Base-by-base conservation (phyloP, 1,140 invertebrate genomes). In the Reticulitermes speratus region DNA sequence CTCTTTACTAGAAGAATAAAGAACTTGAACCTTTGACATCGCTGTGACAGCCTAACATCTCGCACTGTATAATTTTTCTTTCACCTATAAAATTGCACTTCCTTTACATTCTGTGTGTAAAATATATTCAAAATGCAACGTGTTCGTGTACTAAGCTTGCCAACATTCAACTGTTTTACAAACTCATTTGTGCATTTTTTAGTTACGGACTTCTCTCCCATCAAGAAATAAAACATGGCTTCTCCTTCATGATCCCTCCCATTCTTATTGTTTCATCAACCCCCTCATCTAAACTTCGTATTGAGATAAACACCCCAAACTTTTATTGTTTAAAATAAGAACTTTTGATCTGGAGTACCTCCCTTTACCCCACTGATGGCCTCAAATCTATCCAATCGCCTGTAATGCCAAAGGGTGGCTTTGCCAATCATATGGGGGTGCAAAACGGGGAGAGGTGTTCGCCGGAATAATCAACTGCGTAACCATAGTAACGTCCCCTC, bases 381-480 rank as follows among this genome's bases (percentile, higher is more conserved):
- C 65, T 3, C 65, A 30, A 75, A 25, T 75, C 65, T 30, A 75
- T 75, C 65, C 65, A 75, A 75, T 75, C 65, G 65, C 65, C 25
- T 75, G 48, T 84, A 84, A 45, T 52, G 83, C 48, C 83, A 25
- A 84, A 84, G 44, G 32, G 83, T 45, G 83, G 83, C 44, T 84
- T 84, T 84, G 83, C 83, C 83, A 84, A 84, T 84, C 83, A 84
- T 44, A 84, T 45, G 83, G 83, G 83, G 48, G 83, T 44, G 83
- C 44, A 84, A 52, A 52, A n/a, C 0, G 32, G 44, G 48, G 44
- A 44, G 83, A 44, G 83, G 44, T 84, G 32, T 84, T 52, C 32
- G 83, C 25, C 11, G 83, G 48, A 45, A 84, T 84, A 84, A 84
- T 84, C 83, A 84, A 21, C n/a, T 44, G 16, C 83, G 48, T 84